Conservation (phyloP, 2,797 vertebrate species). For the Squalus acanthias region DNA sequence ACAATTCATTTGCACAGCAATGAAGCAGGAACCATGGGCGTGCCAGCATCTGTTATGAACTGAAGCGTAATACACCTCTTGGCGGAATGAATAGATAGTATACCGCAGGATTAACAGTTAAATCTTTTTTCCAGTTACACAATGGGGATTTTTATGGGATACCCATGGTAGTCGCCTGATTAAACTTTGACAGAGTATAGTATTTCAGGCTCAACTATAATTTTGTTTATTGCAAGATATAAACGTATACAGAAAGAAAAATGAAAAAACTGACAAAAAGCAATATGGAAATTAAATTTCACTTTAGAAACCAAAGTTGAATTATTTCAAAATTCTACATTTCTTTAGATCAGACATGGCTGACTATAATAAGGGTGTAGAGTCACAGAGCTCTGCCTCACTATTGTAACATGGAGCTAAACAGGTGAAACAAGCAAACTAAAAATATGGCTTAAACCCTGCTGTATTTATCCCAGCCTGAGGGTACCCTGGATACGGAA, state of each 20-base stretch:
- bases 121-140: neutral
- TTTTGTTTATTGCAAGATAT: neutral
- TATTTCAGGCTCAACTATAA: neutral
- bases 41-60: neutral
- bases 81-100: neutral
- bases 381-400: neutral
- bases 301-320: neutral
- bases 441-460: neutral
- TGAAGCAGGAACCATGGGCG: neutral
- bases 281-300: neutral
- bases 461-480: neutral
- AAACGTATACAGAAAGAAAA: neutral
- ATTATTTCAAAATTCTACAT: neutral
- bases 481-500: neutral
- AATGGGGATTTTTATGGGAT: neutral
- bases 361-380: neutral
- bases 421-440: neutral
- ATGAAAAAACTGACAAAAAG: neutral
- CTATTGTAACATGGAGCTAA: neutral
- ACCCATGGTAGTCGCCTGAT: neutral
- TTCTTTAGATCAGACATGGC: neutral
- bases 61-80: neutral
- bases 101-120: neutral
- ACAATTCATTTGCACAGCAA: neutral
- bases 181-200: neutral